Percentiles rank a stretch among this genome's conserved stretches.
Conservation (phyloP, 2,797 vertebrate genomes). For the Molossus alvarezi region DNA sequence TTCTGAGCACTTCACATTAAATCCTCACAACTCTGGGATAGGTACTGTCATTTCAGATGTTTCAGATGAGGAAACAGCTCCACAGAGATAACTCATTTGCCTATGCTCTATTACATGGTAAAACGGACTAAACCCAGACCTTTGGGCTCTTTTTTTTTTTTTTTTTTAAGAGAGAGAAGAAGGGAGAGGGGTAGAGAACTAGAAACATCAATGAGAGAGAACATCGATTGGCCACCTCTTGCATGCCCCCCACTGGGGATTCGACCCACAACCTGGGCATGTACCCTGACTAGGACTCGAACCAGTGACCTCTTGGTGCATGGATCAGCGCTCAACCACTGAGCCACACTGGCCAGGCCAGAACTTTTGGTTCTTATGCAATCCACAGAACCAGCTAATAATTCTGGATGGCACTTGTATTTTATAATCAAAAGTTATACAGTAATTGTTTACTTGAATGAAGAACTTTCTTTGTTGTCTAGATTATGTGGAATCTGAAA, state of each 20-base stretch:
- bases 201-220: too few relatives aligned
- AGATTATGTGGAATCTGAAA: constrained; percentile 44
- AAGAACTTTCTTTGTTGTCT: constrained; percentile 45
- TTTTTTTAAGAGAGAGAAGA: too few relatives aligned
- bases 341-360: neutral
- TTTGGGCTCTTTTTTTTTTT: neutral
- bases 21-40: neutral
- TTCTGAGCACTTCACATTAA: constrained; percentile 46
- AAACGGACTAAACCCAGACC: neutral
- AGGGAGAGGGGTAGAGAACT: too few relatives aligned
- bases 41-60: neutral
- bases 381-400: constrained; percentile 11
- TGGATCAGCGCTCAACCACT: too few relatives aligned
- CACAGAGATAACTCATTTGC: constrained; percentile 5
- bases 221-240: too few relatives aligned
- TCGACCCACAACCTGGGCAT: too few relatives aligned
- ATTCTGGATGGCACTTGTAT: constrained; percentile 38
- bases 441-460: constrained; percentile 50
- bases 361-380: neutral
- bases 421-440: constrained; percentile 53
- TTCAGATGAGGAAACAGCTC: constrained; percentile 45
- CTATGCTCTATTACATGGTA: neutral
- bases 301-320: too few relatives aligned
- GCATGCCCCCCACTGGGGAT: too few relatives aligned
- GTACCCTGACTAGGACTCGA: too few relatives aligned